Base-by-base conservation (phyloP, 2,888 invertebrate species). In the Drosophila nigricruria region DNA sequence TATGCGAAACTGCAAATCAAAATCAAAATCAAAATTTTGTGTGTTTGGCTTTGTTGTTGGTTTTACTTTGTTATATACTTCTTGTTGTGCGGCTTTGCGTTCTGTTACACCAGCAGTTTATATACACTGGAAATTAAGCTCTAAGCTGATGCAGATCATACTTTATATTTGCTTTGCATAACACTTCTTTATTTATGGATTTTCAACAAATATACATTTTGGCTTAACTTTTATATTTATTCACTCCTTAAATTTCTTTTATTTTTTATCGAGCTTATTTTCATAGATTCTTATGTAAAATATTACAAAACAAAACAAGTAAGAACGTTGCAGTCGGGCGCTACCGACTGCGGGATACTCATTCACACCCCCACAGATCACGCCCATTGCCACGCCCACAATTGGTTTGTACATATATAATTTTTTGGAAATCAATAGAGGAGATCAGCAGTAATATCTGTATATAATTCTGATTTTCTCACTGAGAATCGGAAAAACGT, bases 1-100 rank as follows among this genome's bases (percentile, higher is more conserved):
- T 71, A 81, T 80, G 70, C 66, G 50, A 68, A 78, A 72, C 77
- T 87, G 82, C 70, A 87, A 72, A 81, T 78, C 58, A 71, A 52
- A 52, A 52, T 52, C 52, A 34, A 50, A 50, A 50, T 32, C 50
- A 32, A 36, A 52, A 52, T 52, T 36, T 60, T 57, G 71, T 62
- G 57, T 57, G 27, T 68, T 70, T 67, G 61, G 42, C 72, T 38
- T 71, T 62, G 75, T 71, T 62, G 75, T 71, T 68, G 73, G 70
- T 60, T 68, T 69, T 66, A 64, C 62, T 66, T 76, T 49, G 81
- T 69, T 73, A 62, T 53, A 57, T 59, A 70, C 63, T 77, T 68
- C 61, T 70, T 66, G 67, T 49, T 68, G 14, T 61, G 36, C 18
- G 23, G 47, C 40, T 38, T 36, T 38, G 34, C 32, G 25, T 12